These are phyloP conservation scores for Aricia artaxerxes DNA, from an alignment of 2,888 invertebrate genomes.

Conservation along the genomic window DNA sequence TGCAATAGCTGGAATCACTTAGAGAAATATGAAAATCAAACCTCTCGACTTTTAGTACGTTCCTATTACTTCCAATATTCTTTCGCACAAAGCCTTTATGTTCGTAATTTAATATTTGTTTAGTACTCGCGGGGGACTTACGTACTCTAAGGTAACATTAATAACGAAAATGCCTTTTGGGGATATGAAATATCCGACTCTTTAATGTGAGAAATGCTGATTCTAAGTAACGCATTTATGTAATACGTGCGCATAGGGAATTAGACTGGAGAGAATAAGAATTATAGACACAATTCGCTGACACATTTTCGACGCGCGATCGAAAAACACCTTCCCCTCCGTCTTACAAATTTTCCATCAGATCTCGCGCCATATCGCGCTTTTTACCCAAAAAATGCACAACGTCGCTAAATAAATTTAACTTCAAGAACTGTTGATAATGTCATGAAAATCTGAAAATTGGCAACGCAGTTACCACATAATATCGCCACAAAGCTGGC, in stretches of 20 bases:
- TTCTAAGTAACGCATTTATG: not conserved
- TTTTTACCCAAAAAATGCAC: too few relatives aligned
- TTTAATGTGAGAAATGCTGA: not conserved
- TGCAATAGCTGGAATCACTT: slow-evolving; percentile 23
- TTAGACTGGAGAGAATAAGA: too few relatives aligned
- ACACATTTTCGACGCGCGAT: too few relatives aligned
- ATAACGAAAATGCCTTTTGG: not conserved
- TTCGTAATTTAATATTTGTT: not conserved
- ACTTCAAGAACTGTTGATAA: too few relatives aligned
- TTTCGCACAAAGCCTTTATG: not conserved
- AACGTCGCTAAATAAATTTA: too few relatives aligned
- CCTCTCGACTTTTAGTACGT: slow-evolving; percentile 19
- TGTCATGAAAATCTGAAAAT: not conserved
- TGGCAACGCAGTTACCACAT: not conserved
- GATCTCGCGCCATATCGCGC: too few relatives aligned
- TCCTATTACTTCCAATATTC: slow-evolving; percentile 1
- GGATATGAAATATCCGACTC: not conserved
- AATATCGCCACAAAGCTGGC: not conserved
- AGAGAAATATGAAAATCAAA: slow-evolving; percentile 29
- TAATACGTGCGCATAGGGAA: not conserved
- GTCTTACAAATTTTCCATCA: too few relatives aligned
- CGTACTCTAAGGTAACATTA: not conserved
- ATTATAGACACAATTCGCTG: too few relatives aligned
- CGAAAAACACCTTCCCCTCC: too few relatives aligned
- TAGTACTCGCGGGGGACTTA: not conserved